These are phyloP conservation scores for Myanophis thanlyinensis DNA, from an alignment of 2,113 vertebrate genomes.

Conservation along the genomic window DNA sequence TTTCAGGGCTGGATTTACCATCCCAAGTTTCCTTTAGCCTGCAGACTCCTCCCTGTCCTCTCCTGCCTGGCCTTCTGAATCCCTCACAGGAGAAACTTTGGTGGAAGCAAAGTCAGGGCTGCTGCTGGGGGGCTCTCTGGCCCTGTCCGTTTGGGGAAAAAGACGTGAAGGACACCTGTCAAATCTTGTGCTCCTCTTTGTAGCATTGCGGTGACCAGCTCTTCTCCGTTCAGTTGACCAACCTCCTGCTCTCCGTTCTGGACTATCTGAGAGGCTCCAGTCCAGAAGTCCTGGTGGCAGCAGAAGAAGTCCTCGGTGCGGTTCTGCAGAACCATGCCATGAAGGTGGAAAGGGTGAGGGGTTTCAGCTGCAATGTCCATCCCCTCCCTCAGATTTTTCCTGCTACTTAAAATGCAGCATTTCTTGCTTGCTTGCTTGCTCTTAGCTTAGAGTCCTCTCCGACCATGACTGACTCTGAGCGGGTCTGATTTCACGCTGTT, in stretches of 20 bases:
- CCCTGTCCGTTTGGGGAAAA: not conserved
- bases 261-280: not conserved
- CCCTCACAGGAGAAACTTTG: not conserved
- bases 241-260: not conserved
- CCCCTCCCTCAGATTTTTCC: not conserved
- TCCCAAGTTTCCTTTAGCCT: not conserved
- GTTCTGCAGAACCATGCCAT: constrained; percentile 1
- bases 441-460: not conserved
- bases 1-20: not conserved
- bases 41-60: not conserved
- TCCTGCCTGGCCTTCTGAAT: not conserved
- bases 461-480: not conserved
- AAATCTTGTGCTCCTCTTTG: not conserved
- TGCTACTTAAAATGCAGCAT: not conserved
- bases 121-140: too few relatives aligned
- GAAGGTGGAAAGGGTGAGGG: constrained; percentile 15
- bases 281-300: not conserved
- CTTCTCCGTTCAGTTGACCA: not conserved
- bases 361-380: not conserved
- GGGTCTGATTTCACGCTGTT: not conserved
- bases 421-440: not conserved
- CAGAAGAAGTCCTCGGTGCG: not conserved
- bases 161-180: not conserved
- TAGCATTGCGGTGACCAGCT: not conserved
- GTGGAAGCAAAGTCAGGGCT: not conserved